Percentiles rank a stretch among this genome's conserved stretches.
Evolutionary conservation across 1,140 invertebrate species (phyloP).

Genomic region (Bombus turneri): DNA sequence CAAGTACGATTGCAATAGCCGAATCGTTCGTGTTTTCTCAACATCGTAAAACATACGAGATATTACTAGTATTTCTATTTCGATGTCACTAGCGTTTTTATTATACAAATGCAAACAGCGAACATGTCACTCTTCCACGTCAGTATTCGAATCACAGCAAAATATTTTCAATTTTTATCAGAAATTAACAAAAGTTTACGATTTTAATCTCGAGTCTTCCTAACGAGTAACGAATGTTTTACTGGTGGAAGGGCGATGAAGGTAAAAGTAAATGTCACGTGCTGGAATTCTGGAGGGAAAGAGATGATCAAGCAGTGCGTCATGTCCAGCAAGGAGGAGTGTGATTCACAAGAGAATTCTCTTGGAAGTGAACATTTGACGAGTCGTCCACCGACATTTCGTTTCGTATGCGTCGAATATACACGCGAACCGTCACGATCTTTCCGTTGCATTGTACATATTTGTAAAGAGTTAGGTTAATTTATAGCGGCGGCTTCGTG

Average conservation of each 20-base stretch:
- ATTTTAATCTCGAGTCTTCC: constrained; percentile 2
- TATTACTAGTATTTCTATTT: background rate
- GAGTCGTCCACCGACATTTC: constrained; percentile 49
- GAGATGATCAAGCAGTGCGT: background rate
- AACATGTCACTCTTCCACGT: background rate
- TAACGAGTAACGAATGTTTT: background rate
- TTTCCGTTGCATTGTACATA: constrained; percentile 80
- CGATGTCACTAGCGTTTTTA: background rate
- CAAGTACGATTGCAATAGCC: background rate
- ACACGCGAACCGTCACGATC: background rate
- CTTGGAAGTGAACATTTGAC: background rate
- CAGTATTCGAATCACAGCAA: background rate
- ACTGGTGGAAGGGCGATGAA: background rate
- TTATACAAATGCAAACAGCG: background rate
- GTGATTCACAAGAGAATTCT: constrained; percentile 59
- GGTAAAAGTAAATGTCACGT: background rate
- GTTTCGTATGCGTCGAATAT: constrained; percentile 49
- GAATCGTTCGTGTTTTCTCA: background rate
- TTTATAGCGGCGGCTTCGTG: constrained; percentile 21
- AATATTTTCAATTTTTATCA: background rate
- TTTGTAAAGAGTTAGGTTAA: constrained; percentile 79
- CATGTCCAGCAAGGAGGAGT: constrained; percentile 16
- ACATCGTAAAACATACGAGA: background rate
- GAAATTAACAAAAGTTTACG: background rate
- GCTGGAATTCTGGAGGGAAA: background rate